Evolutionary conservation across 2,888 invertebrate genomes (phyloP).

Genomic region (Eupeodes luniger): DNA sequence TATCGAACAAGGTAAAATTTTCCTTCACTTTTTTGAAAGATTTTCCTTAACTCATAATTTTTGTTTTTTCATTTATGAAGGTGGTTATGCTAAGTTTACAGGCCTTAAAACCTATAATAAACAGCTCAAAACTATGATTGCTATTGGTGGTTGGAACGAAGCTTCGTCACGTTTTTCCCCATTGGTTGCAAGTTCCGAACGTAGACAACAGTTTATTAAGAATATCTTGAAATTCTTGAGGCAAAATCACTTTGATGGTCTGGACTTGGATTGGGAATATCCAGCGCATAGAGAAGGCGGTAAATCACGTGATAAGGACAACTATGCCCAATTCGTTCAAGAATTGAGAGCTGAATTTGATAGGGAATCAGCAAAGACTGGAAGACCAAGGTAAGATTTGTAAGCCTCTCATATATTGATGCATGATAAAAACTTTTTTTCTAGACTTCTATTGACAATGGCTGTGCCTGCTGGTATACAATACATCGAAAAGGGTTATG

Average conservation of each 20-base stretch:
- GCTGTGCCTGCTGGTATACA: slow-evolving; percentile 97
- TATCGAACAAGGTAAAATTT: slow-evolving; percentile 92
- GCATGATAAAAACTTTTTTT: not conserved
- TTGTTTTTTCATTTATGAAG: slow-evolving; percentile 83
- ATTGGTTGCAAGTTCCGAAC: slow-evolving; percentile 91
- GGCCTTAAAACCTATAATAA: slow-evolving; percentile 97
- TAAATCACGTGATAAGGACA: slow-evolving; percentile 92
- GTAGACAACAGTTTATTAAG: slow-evolving; percentile 92
- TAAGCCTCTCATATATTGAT: not conserved
- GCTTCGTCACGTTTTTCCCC: slow-evolving; percentile 94
- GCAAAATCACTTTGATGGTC: slow-evolving; percentile 96
- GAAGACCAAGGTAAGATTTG: slow-evolving; percentile 86
- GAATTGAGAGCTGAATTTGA: slow-evolving; percentile 96
- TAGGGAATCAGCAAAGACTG: slow-evolving; percentile 92
- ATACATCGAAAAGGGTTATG: slow-evolving; percentile 96
- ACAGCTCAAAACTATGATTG: slow-evolving; percentile 94
- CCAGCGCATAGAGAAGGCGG: slow-evolving; percentile 86
- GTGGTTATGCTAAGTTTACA: slow-evolving; percentile 97
- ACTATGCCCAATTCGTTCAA: slow-evolving; percentile 94
- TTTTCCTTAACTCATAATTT: not conserved
- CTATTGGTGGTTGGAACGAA: slow-evolving; percentile 97
- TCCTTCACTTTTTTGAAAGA: not conserved
- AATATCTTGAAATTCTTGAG: slow-evolving; percentile 94
- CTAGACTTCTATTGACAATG: slow-evolving; percentile 92
- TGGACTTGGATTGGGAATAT: slow-evolving; percentile 95